Evolutionary conservation across 2,888 invertebrate species (phyloP).

Genomic region (Hecatera dysodea): DNA sequence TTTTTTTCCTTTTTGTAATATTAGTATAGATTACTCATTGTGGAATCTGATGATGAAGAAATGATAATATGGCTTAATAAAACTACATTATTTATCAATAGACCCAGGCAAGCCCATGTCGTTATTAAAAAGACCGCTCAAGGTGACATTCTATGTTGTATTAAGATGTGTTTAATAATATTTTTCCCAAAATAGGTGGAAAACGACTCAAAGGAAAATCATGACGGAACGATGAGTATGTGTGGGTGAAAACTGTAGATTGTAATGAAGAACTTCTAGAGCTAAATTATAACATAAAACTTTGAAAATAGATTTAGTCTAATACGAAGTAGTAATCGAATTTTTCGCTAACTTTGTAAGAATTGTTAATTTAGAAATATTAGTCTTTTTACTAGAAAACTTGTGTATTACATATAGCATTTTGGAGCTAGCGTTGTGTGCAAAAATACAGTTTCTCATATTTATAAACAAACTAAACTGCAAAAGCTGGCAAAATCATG

Average conservation of each 20-base stretch:
- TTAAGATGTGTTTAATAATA: slow-evolving; percentile 55
- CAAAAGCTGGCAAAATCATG: not conserved
- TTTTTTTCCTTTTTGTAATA: too few species aligned
- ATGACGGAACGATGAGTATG: slow-evolving; percentile 77
- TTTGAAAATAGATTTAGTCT: slow-evolving; percentile 33
- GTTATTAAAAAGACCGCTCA: too few species aligned
- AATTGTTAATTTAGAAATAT: slow-evolving; percentile 13
- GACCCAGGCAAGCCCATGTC: too few species aligned
- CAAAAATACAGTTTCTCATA: not conserved
- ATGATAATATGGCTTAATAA: too few species aligned
- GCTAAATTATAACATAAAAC: slow-evolving; percentile 3
- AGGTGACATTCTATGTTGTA: not conserved
- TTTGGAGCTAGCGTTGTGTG: slow-evolving; percentile 14
- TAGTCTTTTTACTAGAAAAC: slow-evolving; percentile 37
- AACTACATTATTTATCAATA: too few species aligned
- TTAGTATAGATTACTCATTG: too few species aligned
- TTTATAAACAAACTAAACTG: not conserved
- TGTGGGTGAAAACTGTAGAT: slow-evolving; percentile 63
- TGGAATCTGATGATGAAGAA: too few species aligned
- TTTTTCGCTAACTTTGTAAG: slow-evolving; percentile 1
- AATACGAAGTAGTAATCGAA: slow-evolving; percentile 7
- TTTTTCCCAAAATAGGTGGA: slow-evolving; percentile 78
- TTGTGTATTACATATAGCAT: slow-evolving; percentile 4
- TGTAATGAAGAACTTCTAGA: slow-evolving; percentile 37
- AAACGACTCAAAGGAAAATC: slow-evolving; percentile 68